Conservation (phyloP, 2,888 invertebrate genomes). For the Abrostola tripartita region DNA sequence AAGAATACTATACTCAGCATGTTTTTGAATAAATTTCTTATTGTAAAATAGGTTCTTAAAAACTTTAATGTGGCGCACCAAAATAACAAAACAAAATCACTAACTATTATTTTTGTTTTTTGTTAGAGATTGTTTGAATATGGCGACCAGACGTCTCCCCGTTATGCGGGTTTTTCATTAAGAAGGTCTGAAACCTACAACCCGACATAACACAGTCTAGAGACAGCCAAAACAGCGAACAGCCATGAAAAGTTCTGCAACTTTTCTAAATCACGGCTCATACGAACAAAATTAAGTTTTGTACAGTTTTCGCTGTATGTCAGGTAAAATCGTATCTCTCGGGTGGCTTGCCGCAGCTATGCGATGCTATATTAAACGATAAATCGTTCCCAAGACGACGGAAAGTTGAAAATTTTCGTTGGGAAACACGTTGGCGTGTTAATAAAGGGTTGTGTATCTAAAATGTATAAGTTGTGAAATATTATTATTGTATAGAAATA, state of each 20-base stretch:
- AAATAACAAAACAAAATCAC: no score
- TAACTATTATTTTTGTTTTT: no score
- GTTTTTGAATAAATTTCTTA: no score
- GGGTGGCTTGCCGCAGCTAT: conserved; percentile 40
- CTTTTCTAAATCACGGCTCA: conserved; percentile 39
- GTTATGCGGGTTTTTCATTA: no score
- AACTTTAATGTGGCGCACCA: no score
- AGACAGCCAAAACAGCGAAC: conserved; percentile 5
- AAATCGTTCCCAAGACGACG: conserved; percentile 58
- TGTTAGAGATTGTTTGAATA: no score
- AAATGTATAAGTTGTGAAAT: conserved; percentile 48
- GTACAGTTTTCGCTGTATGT: conserved; percentile 44
- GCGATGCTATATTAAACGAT: conserved; percentile 60
- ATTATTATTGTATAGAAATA: conserved; percentile 42
- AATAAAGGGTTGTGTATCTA: conserved; percentile 54
- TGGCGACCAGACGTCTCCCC: no score
- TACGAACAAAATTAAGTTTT: conserved; percentile 51
- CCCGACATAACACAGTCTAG: neutral
- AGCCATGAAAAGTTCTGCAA: conserved; percentile 23
- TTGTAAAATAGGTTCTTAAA: no score
- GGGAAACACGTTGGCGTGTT: conserved; percentile 52
- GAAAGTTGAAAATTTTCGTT: conserved; percentile 58
- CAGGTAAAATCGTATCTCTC: conserved; percentile 44
- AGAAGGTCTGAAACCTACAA: neutral
- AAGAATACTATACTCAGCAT: no score